Evolutionary conservation across 2,888 invertebrate genomes (phyloP).

Genomic region (Lysandra coridon): DNA sequence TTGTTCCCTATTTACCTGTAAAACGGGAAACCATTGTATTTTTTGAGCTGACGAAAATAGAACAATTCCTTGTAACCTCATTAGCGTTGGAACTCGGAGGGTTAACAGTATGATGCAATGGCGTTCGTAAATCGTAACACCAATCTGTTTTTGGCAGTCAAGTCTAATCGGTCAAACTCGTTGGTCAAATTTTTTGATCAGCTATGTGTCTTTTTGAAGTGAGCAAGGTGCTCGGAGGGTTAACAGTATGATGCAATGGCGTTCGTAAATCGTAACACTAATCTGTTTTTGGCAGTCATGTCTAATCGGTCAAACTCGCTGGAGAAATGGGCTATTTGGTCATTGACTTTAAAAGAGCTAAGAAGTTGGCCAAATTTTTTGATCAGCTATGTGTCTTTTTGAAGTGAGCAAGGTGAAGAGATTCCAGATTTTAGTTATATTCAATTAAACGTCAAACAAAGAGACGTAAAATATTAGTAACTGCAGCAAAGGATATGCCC

Average conservation of each 20-base stretch:
- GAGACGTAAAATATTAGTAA: neutral
- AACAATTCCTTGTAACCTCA: neutral
- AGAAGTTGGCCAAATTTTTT: neutral
- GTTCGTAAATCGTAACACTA: neutral
- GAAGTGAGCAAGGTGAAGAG: neutral
- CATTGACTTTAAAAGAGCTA: neutral
- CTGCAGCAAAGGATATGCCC: neutral
- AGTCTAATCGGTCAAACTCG: neutral
- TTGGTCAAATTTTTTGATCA: too few species aligned
- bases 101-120: neutral
- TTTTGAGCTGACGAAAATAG: neutral
- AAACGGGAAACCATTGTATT: neutral
- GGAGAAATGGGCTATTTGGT: neutral
- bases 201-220: too few species aligned
- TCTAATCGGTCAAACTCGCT: neutral
- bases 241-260: neutral
- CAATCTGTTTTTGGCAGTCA: neutral
- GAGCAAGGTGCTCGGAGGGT: neutral
- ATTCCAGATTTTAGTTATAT: neutral
- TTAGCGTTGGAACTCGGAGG: neutral
- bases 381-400: neutral
- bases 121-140: neutral
- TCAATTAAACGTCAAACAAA: neutral
- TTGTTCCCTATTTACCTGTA: neutral
- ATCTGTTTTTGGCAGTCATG: conserved; percentile 1